Evolutionary conservation across 2,113 vertebrate genomes (phyloP).

Genomic region (Actinemys pallida): DNA sequence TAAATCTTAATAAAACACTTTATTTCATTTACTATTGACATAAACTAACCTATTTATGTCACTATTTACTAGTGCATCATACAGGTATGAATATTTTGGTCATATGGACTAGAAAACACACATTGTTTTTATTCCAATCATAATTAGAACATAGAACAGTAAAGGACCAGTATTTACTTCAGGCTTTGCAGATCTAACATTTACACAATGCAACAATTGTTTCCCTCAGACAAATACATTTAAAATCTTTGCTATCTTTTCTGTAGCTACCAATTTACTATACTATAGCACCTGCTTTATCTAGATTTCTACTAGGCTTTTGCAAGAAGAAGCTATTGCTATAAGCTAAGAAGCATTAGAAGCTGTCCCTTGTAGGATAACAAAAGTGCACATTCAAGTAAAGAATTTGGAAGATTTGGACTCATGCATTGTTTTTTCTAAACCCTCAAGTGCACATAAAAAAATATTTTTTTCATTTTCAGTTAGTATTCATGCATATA

Average conservation of each 20-base stretch:
- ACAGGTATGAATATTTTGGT: background rate
- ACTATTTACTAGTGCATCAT: background rate
- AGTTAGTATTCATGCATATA: conserved; percentile 70
- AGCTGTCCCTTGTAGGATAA: conserved; percentile 60
- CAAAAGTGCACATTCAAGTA: conserved; percentile 68
- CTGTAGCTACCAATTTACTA: conserved; percentile 34
- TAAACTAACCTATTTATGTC: background rate
- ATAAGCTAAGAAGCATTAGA: conserved; percentile 54
- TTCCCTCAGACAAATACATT: conserved; percentile 33
- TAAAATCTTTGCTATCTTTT: conserved; percentile 19
- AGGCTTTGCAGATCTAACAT: background rate
- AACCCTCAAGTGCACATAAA: conserved; percentile 63
- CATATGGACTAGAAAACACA: background rate
- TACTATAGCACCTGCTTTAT: conserved; percentile 42
- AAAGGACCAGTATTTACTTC: background rate
- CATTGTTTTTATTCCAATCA: background rate
- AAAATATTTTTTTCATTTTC: conserved; percentile 74
- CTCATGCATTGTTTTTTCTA: conserved; percentile 76
- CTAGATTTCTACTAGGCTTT: conserved; percentile 61
- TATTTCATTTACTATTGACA: background rate
- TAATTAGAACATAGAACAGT: background rate
- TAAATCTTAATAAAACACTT: background rate
- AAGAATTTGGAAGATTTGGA: conserved; percentile 73
- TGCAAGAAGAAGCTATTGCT: conserved; percentile 62
- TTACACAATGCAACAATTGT: background rate